Evolutionary conservation across 2,888 invertebrate species (phyloP).

Genomic region (Cheilosia vulpina): DNA sequence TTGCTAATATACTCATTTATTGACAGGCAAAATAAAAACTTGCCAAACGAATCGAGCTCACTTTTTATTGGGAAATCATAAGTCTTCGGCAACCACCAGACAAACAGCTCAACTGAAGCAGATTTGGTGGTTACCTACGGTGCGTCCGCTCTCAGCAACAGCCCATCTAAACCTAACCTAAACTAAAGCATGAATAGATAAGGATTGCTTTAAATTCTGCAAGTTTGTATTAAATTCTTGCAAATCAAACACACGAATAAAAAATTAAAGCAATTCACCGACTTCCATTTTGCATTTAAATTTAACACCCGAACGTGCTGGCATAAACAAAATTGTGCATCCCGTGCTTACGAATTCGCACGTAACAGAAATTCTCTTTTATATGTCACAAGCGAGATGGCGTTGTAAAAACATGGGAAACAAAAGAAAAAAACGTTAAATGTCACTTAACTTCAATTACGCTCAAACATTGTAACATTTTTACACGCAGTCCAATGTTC

Average conservation of each 20-base stretch:
- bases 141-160: no score
- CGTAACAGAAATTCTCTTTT: slow-evolving; percentile 59
- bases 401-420: slow-evolving; percentile 52
- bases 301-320: slow-evolving; percentile 63
- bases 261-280: slow-evolving; percentile 11
- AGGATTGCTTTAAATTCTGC: no score
- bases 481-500: slow-evolving; percentile 43
- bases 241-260: not conserved
- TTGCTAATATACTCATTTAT: no score
- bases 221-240: not conserved
- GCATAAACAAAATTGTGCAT: slow-evolving; percentile 49
- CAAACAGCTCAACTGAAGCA: no score
- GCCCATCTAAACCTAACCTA: no score
- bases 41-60: no score
- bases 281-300: slow-evolving; percentile 55
- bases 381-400: slow-evolving; percentile 49
- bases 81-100: no score
- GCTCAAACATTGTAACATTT: slow-evolving; percentile 71
- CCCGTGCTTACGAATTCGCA: slow-evolving; percentile 46
- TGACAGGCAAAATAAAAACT: no score
- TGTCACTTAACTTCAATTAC: slow-evolving; percentile 73
- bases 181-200: not conserved
- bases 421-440: slow-evolving; percentile 58
- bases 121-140: no score
- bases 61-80: no score